A percentile compares a stretch with the other conserved stretches of the same genome.
Evolutionary conservation across 2,888 invertebrate species (phyloP).

Genomic region (Parnassius smintheus): DNA sequence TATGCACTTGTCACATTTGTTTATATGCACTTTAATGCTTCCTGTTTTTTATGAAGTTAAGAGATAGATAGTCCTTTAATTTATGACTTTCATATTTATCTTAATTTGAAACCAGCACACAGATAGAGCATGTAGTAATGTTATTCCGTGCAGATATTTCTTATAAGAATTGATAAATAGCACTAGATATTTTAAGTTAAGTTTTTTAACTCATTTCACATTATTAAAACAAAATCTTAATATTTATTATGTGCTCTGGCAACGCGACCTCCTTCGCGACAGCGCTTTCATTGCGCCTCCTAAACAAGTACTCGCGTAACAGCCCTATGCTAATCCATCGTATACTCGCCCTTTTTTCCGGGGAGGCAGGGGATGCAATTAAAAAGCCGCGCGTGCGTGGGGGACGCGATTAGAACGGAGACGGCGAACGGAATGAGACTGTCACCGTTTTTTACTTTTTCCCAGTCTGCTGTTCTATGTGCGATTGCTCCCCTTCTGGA

Average conservation of each 20-base stretch:
- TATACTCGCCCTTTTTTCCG: conserved; percentile 74
- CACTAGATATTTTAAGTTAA: too few relatives aligned
- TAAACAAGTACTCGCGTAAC: conserved; percentile 25
- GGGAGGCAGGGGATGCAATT: conserved; percentile 77
- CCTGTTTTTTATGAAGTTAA: too few relatives aligned
- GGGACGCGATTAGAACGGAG: conserved; percentile 78
- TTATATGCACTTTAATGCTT: not conserved
- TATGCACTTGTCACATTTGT: conserved; percentile 1
- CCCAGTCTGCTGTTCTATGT: conserved; percentile 69
- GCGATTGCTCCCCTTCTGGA: conserved; percentile 42
- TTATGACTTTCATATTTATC: too few relatives aligned
- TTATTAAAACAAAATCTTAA: conserved; percentile 1
- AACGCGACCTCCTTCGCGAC: conserved; percentile 11
- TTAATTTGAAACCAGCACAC: too few relatives aligned
- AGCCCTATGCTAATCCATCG: conserved; percentile 74
- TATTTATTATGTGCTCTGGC: not conserved
- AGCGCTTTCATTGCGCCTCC: conserved; percentile 23
- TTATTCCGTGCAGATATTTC: too few relatives aligned
- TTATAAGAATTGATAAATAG: too few relatives aligned
- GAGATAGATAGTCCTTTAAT: too few relatives aligned
- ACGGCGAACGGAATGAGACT: conserved; percentile 74
- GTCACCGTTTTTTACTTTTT: conserved; percentile 76
- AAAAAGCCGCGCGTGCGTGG: conserved; percentile 80
- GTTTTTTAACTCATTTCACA: not conserved
- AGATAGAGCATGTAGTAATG: too few relatives aligned